These are phyloP conservation scores for Encarsia formosa DNA, from an alignment of 2,888 invertebrate species.

Conservation along the genomic window DNA sequence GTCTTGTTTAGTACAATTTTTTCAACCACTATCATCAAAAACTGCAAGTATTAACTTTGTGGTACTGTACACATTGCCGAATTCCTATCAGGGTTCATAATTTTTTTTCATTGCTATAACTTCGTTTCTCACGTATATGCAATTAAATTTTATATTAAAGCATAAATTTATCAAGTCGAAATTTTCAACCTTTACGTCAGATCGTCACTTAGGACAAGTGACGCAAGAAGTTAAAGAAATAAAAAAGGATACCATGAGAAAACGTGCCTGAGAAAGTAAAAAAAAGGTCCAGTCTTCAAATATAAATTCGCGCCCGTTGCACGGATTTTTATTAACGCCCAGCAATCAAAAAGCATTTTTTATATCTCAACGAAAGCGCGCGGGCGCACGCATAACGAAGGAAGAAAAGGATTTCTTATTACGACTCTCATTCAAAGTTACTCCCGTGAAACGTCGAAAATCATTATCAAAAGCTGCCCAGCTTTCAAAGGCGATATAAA, in stretches of 20 bases:
- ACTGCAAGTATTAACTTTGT: too few relatives aligned
- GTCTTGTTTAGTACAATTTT: too few relatives aligned
- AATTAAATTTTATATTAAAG: too few relatives aligned
- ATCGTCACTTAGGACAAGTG: too few relatives aligned
- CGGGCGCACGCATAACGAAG: constrained; percentile 1
- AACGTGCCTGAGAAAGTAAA: constrained; percentile 16
- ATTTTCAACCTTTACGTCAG: too few relatives aligned
- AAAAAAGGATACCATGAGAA: background rate
- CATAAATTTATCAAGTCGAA: too few relatives aligned
- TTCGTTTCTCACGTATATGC: too few relatives aligned
- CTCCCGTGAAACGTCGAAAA: constrained; percentile 6
- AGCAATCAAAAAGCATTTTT: constrained; percentile 18
- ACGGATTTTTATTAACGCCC: background rate
- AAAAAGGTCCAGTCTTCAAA: constrained; percentile 1
- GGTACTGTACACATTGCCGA: too few relatives aligned
- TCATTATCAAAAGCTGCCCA: constrained; percentile 12
- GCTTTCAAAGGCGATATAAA: background rate
- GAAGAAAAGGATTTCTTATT: background rate
- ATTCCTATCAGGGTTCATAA: too few relatives aligned
- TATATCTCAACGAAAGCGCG: constrained; percentile 2
- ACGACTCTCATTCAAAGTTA: constrained; percentile 1
- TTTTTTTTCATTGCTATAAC: too few relatives aligned
- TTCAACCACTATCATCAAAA: too few relatives aligned
- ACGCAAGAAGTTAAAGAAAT: constrained; percentile 2
- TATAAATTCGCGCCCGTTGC: background rate